These are phyloP conservation scores for Rhopalosiphum padi DNA, from an alignment of 1,140 invertebrate genomes.

Conservation along the genomic window DNA sequence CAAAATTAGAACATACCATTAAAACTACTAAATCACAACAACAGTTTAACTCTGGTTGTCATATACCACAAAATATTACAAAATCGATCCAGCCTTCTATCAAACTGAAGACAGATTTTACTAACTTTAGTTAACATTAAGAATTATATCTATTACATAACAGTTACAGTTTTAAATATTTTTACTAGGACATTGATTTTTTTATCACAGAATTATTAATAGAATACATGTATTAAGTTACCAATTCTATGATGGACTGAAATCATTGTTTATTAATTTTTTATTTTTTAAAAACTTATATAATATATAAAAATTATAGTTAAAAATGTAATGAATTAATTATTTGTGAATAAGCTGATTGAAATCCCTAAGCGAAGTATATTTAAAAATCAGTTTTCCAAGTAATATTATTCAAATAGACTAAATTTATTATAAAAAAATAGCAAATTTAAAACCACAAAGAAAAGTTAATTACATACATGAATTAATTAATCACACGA, in stretches of 20 bases:
- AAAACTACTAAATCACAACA: conserved; percentile 74
- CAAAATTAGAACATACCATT: conserved; percentile 84
- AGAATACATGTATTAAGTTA: conserved; percentile 31
- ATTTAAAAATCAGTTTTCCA: too few species aligned
- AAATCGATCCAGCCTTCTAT: conserved; percentile 77
- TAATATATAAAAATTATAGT: not conserved
- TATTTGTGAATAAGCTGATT: not conserved
- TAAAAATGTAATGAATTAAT: not conserved
- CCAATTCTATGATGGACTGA: not conserved
- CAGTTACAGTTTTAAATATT: not conserved
- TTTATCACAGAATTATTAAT: not conserved
- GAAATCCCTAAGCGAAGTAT: not conserved
- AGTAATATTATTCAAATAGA: too few species aligned
- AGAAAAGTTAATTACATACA: too few species aligned
- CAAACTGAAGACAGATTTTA: conserved; percentile 95
- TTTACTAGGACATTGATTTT: not conserved
- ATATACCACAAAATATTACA: conserved; percentile 64
- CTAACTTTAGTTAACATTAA: conserved; percentile 74
- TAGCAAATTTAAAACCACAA: too few species aligned
- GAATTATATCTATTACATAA: not conserved
- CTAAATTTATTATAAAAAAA: too few species aligned
- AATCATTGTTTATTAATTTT: not conserved
- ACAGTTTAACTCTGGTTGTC: conserved; percentile 64
- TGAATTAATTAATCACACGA: too few species aligned
- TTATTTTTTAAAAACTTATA: not conserved